Evolutionary conservation across 2,113 vertebrate genomes (phyloP), one percentile per base, ranked within the genome.

Genomic region (Bubo blakistoni): DNA sequence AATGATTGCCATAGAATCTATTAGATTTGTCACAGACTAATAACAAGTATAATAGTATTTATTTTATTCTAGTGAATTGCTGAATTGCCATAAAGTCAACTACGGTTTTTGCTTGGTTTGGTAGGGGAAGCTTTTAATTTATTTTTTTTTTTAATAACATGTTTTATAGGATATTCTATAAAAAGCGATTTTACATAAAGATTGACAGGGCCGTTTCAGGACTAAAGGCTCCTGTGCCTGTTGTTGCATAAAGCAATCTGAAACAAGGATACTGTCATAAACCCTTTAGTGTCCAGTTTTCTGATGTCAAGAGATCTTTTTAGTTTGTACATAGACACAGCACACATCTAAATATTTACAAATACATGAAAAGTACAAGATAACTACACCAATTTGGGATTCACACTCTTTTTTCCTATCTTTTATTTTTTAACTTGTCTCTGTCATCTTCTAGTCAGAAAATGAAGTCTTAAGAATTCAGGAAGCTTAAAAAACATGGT

Each of bases 1-100:
- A 80, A 89, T 79, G 51, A 96, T 90, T 97, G 94, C 88, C 84
- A 77, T 27, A 94, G 70, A 97, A 62, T 52, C 57, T 65, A 66
- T 90, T 95, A 84, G 55, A 86, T 65, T 84, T 92, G 38, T 66
- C 79, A 66, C 46, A 71, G 72, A 59, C 38, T 81, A 93, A 55
- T 21, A 78, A 52, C 46, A 97, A 86, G 70, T 36, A 78, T 17
- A 89, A 32, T 17, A 42, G 18, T 32, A 78, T 24, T 81, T 90
- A 30, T 58, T 84, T 84, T 88, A 81, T 88, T 78, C 55, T 70
- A 93, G 71, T 27, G 92, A 94, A 40, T 14, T 49, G n/a, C 58
- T 93, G 42, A 83, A 84, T 67, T 92, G 73, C 57, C 67, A 47
- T 26, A 11, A 88, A 92, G 70, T 42, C 27, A 94, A 1, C 38